Evolutionary conservation across 2,888 invertebrate species (phyloP), one percentile per base, ranked within the genome.

Genomic region (Thelaira solivaga): DNA sequence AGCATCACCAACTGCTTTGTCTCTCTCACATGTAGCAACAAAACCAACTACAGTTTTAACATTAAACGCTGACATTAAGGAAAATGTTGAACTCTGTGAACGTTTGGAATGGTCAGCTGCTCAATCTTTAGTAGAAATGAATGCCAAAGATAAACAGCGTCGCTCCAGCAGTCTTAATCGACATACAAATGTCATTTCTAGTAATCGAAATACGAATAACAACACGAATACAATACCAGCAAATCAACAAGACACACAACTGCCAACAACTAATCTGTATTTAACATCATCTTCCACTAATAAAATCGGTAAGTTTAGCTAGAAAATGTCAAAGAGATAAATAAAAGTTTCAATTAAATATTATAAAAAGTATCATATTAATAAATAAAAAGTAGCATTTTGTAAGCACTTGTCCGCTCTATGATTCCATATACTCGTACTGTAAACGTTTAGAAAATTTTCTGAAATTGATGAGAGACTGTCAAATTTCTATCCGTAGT

Each of bases 51-150:
- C 24, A 59, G 72, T 65, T 71, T 76, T 74, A 29, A 79, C 77
- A 72, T 80, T 73, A 55, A 51, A 65, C 59, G 47, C 18, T 45
- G 57, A 77, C 71, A 47, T 29, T 24, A 80, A 81, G 67, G 81
- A 80, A 75, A 83, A 82, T 81, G 82, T 81, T 45, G 83, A 86
- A 61, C 78, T 85, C 22, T 87, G 87, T 71, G 86, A 86, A 71
- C 84, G 86, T 16, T 81, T 88, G 72, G 88, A 88, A 80, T 88
- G 88, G 88, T 87, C 87, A 41, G 88, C 88, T 36, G 88, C 88
- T 59, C 88, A 88, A 76, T 89, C 88, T 57, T 80, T 88, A 69
- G 88, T 88, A 68, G 87, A 88, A 83, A 87, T 88, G 85, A 88
- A 87, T 83, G 85, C 85, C 67, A 88, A 88, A 81, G 86, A 87